A percentile compares a stretch with the other conserved stretches of the same genome.
These are phyloP conservation scores for Henricia sp. DNA, from an alignment of 53 echinoderm and acorn worm genomes.

Conservation along the genomic window DNA sequence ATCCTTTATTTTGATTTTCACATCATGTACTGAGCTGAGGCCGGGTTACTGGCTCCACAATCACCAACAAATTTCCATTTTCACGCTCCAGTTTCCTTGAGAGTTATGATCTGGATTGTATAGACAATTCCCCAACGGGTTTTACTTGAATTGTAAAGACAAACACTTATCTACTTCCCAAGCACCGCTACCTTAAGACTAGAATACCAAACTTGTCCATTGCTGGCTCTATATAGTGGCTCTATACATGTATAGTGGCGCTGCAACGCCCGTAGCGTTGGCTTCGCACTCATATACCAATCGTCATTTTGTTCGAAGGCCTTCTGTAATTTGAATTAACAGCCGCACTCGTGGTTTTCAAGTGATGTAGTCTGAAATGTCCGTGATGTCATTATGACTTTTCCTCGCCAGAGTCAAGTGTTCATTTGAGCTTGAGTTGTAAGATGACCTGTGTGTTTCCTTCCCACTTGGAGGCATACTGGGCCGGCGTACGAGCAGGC, in stretches of 20 bases:
- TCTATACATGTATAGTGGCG: not conserved
- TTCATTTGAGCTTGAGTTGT: constrained; percentile 32
- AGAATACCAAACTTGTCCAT: too few relatives aligned
- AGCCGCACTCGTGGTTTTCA: constrained; percentile 26
- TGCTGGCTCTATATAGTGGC: too few relatives aligned
- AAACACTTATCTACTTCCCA: constrained; percentile 24
- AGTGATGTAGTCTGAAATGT: constrained; percentile 33
- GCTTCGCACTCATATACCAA: not conserved
- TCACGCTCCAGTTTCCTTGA: too few relatives aligned
- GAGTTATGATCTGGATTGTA: too few relatives aligned
- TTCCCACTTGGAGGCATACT: constrained; percentile 1
- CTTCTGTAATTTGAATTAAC: constrained; percentile 55
- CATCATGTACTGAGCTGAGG: too few relatives aligned
- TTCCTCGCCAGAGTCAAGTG: constrained; percentile 34
- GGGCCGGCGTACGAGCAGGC: not conserved
- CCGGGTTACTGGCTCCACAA: too few relatives aligned
- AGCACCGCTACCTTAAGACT: constrained; percentile 6
- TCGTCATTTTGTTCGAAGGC: not conserved
- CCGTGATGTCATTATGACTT: constrained; percentile 53
- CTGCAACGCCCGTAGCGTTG: constrained; percentile 25
- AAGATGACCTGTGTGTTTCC: not conserved
- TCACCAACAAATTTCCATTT: too few relatives aligned
- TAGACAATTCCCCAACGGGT: constrained; percentile 27
- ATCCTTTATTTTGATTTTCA: too few relatives aligned
- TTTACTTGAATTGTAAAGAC: constrained; percentile 5